These are phyloP conservation scores for Drosophila niveifrons DNA, from an alignment of 2,888 invertebrate species.

Conservation along the genomic window DNA sequence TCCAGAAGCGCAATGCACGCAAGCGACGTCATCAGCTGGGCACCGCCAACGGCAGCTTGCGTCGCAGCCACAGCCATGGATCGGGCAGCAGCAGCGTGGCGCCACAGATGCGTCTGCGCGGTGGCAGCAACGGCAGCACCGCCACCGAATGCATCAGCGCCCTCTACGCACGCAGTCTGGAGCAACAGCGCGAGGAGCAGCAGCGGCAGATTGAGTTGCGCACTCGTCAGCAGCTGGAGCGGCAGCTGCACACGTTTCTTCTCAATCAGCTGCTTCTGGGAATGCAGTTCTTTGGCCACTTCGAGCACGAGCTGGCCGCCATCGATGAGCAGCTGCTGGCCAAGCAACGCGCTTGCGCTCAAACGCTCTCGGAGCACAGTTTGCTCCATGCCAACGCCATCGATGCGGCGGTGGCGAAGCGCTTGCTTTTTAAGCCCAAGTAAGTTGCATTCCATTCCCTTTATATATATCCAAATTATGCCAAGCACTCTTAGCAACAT, in stretches of 20 bases:
- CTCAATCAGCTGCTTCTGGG: conserved; percentile 91
- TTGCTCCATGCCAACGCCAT: conserved; percentile 90
- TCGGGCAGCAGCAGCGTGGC: conserved; percentile 25
- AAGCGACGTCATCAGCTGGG: conserved; percentile 53
- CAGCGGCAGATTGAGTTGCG: conserved; percentile 82
- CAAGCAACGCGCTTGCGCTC: conserved; percentile 76
- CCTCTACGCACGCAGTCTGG: conserved; percentile 68
- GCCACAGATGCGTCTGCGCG: conserved; percentile 61
- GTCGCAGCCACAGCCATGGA: conserved; percentile 20
- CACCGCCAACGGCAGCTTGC: not conserved
- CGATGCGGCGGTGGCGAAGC: conserved; percentile 88
- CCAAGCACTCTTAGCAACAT: too few relatives aligned
- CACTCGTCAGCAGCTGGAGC: conserved; percentile 86
- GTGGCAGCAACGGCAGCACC: conserved; percentile 68
- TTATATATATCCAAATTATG: too few relatives aligned
- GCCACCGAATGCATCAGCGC: conserved; percentile 64
- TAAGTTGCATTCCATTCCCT: conserved; percentile 58
- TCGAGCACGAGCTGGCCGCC: conserved; percentile 86
- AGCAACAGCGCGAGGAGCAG: conserved; percentile 76
- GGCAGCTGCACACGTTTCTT: conserved; percentile 89
- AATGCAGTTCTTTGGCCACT: conserved; percentile 92
- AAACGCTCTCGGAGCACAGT: conserved; percentile 86
- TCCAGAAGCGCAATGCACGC: conserved; percentile 77
- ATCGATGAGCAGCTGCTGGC: conserved; percentile 76
- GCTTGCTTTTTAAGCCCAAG: conserved; percentile 87